These are phyloP conservation scores for Avahi laniger DNA, from an alignment of 2,797 vertebrate species.

Conservation along the genomic window DNA sequence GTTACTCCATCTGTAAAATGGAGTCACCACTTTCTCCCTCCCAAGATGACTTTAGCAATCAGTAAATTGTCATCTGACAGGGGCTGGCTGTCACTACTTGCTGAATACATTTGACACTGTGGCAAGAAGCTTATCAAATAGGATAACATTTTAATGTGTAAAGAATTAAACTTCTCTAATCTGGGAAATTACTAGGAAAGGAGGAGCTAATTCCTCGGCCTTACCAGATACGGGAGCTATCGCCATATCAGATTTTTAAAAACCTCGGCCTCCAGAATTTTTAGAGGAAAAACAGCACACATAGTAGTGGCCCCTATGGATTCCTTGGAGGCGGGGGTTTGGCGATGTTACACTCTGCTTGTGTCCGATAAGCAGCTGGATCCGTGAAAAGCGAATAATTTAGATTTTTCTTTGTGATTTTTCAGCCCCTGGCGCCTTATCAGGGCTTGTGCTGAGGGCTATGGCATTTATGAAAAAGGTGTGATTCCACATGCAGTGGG, in stretches of 20 bases:
- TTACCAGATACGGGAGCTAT: background rate
- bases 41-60: background rate
- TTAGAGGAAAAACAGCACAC: background rate
- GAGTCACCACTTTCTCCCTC: background rate
- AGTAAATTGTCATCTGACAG: background rate
- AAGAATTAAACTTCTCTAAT: background rate
- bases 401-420: constrained; percentile 45
- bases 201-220: background rate
- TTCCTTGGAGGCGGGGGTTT: background rate
- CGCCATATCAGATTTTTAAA: background rate
- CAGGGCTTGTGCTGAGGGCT: background rate
- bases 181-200: background rate
- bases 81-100: too few relatives aligned
- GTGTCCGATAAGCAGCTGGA: background rate
- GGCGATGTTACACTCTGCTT: background rate
- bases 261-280: background rate
- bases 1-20: background rate
- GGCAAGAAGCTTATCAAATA: background rate
- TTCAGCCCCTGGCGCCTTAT: background rate
- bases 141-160: background rate
- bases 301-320: fast-evolving
- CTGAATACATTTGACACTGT: background rate
- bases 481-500: background rate
- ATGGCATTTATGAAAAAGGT: background rate
- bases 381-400: background rate